Evolutionary conservation across 2,888 invertebrate genomes (phyloP).

Genomic region (Dione vanillae): DNA sequence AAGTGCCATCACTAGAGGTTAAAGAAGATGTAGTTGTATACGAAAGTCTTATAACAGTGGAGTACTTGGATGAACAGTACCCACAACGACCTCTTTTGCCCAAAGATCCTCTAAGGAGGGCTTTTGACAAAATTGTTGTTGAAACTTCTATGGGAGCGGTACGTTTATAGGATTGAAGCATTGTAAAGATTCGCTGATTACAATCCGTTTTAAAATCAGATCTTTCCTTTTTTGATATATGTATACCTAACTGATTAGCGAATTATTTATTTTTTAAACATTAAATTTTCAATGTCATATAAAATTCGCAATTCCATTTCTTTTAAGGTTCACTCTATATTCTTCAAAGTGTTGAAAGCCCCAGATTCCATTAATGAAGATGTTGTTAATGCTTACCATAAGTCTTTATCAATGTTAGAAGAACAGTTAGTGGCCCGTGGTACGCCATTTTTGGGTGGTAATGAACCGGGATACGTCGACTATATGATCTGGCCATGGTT

Average conservation of each 20-base stretch:
- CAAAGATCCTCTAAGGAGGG: constrained; percentile 87
- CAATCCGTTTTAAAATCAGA: too few relatives aligned
- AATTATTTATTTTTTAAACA: too few relatives aligned
- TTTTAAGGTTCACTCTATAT: constrained; percentile 61
- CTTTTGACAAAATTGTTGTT: constrained; percentile 88
- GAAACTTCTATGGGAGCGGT: constrained; percentile 71
- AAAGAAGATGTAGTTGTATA: constrained; percentile 86
- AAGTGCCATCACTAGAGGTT: constrained; percentile 91
- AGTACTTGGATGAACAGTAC: constrained; percentile 92
- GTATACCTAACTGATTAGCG: too few relatives aligned
- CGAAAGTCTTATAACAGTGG: constrained; percentile 91
- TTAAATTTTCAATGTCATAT: too few relatives aligned
- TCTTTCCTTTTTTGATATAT: too few relatives aligned
- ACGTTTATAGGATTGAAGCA: too few relatives aligned
- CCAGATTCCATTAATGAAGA: constrained; percentile 63
- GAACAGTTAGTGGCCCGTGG: constrained; percentile 85
- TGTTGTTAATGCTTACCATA: constrained; percentile 55
- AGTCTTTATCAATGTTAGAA: constrained; percentile 85
- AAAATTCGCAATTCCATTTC: too few relatives aligned
- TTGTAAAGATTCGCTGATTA: too few relatives aligned
- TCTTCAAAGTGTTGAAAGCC: constrained; percentile 56
- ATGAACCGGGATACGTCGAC: constrained; percentile 89
- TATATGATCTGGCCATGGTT: constrained; percentile 96
- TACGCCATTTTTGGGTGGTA: constrained; percentile 86
- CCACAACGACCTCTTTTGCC: constrained; percentile 86